phyloP scores from a whole-genome alignment of 1,140 invertebrate species.

The Hyphantria cunea region DNA sequence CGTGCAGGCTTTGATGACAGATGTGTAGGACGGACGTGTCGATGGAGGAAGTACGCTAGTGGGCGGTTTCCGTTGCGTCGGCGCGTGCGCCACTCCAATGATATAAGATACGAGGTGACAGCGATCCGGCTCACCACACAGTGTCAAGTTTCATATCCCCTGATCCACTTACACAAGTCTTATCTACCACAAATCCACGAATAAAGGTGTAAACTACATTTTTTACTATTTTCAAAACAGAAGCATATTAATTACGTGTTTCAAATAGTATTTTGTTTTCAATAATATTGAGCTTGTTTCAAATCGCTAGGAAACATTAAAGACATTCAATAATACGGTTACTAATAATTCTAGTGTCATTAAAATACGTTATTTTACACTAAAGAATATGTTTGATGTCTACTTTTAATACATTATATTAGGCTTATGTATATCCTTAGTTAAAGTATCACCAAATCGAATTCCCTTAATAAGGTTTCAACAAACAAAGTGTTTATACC shows the following conservation, averaged over 20 bases:
- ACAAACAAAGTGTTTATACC: constrained; percentile 29
- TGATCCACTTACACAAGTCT: constrained; percentile 45
- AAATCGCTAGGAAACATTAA: too few species aligned
- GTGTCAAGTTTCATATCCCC: constrained; percentile 47
- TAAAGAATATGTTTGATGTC: background rate
- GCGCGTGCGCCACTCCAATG: constrained; percentile 63
- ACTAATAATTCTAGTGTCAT: too few species aligned
- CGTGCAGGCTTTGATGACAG: constrained; percentile 32
- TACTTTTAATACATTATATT: background rate
- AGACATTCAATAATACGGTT: too few species aligned
- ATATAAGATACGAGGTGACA: constrained; percentile 43
- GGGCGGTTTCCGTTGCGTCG: constrained; percentile 69
- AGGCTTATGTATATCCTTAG: background rate
- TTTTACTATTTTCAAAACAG: background rate
- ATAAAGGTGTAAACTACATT: constrained; percentile 33
- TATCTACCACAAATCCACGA: constrained; percentile 42
- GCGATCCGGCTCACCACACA: constrained; percentile 34
- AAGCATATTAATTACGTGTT: background rate
- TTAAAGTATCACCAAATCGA: constrained; percentile 5
- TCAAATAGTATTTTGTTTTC: too few species aligned
- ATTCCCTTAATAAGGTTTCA: constrained; percentile 14
- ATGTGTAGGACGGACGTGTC: constrained; percentile 23
- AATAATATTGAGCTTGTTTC: too few species aligned
- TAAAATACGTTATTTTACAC: too few species aligned
- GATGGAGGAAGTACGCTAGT: constrained; percentile 52